phyloP scores from a whole-genome alignment of 2,797 vertebrate species.

The Brachyalestes nurse region DNA sequence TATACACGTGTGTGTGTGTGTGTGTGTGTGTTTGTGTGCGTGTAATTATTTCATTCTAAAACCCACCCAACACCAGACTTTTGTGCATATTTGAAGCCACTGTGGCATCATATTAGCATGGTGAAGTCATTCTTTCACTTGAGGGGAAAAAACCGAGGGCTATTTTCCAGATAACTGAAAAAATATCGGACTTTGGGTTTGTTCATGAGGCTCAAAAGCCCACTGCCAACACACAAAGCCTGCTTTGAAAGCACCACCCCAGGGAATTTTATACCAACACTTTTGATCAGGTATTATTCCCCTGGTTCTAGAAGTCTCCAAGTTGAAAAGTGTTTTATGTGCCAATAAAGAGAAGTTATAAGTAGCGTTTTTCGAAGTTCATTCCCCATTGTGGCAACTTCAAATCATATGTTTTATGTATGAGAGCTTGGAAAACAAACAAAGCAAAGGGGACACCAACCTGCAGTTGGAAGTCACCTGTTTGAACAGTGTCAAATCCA shows the following conservation, averaged over 20 bases:
- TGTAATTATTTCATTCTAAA: not conserved
- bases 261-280: slow-evolving; percentile 20
- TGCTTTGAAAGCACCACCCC: slow-evolving; percentile 22
- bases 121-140: too few relatives aligned
- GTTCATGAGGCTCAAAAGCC: slow-evolving; percentile 20
- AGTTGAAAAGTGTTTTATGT: slow-evolving; percentile 53
- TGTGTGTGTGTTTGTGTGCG: not conserved
- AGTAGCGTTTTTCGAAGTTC: slow-evolving; percentile 52
- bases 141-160: not conserved
- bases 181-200: slow-evolving; percentile 29
- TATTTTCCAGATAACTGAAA: slow-evolving; percentile 6
- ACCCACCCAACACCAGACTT: too few relatives aligned
- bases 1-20: too few relatives aligned
- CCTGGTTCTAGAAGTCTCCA: slow-evolving; percentile 53
- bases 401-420: slow-evolving; percentile 68
- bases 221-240: slow-evolving; percentile 28
- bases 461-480: slow-evolving; percentile 45
- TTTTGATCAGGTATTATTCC: slow-evolving; percentile 38
- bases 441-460: slow-evolving; percentile 38
- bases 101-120: not conserved
- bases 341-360: slow-evolving; percentile 54
- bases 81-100: not conserved
- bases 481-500: slow-evolving; percentile 49
- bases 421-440: slow-evolving; percentile 64
- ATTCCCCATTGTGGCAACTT: slow-evolving; percentile 54